These are phyloP conservation scores for Sorex maritimensis DNA, from an alignment of 2,797 vertebrate species.

Conservation along the genomic window DNA sequence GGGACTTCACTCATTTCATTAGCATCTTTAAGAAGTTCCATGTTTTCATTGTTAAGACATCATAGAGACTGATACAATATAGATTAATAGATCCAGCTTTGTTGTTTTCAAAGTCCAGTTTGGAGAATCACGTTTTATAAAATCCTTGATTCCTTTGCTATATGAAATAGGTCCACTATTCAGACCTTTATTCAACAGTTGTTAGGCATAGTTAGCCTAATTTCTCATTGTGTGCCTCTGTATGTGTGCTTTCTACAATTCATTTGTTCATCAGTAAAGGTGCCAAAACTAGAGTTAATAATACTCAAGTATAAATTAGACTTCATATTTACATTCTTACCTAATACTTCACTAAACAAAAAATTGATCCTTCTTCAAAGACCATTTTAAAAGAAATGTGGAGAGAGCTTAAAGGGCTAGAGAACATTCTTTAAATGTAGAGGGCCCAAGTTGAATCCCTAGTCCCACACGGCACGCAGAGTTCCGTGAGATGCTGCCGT, in stretches of 20 bases:
- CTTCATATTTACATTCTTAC: neutral
- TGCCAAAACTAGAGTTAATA: neutral
- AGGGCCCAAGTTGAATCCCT: too few species aligned
- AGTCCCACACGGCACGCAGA: too few species aligned
- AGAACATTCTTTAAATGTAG: too few species aligned
- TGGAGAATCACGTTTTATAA: neutral
- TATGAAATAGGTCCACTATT: neutral
- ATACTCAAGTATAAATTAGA: neutral
- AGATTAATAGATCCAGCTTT: neutral
- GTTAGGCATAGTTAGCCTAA: neutral
- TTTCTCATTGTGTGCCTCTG: neutral
- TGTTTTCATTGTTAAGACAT: neutral
- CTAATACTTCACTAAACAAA: neutral
- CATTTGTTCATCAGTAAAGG: neutral
- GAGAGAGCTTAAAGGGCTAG: too few species aligned
- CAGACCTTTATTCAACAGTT: neutral
- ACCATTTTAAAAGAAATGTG: too few species aligned
- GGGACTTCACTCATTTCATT: neutral
- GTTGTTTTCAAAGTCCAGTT: neutral
- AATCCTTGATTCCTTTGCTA: neutral
- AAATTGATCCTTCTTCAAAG: neutral
- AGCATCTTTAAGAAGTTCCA: neutral
- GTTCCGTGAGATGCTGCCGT: too few species aligned
- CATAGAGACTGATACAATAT: neutral
- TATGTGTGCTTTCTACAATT: neutral